Evolutionary conservation across 2,888 invertebrate genomes (phyloP).

Genomic region (Sphaerophoria taeniata): DNA sequence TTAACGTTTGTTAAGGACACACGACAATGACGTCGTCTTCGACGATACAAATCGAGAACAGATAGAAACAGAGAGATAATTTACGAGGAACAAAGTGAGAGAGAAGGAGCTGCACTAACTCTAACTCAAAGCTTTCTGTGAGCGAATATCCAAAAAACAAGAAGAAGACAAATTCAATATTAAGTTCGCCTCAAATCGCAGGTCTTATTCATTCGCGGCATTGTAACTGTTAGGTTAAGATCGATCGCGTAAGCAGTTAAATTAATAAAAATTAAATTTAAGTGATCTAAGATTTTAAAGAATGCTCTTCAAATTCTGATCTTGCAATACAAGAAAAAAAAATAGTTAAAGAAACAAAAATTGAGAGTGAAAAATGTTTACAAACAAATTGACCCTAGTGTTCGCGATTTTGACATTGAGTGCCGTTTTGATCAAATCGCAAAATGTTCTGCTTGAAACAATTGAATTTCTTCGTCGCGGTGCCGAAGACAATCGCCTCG

Average conservation of each 20-base stretch:
- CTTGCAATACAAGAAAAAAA: constrained; percentile 13
- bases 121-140: constrained; percentile 48
- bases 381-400: constrained; percentile 34
- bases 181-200: constrained; percentile 62
- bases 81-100: constrained; percentile 21
- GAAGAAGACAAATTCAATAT: constrained; percentile 64
- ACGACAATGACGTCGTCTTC: background rate
- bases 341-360: constrained; percentile 24
- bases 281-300: constrained; percentile 34
- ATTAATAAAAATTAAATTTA: background rate
- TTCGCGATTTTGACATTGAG: constrained; percentile 56
- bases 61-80: constrained; percentile 23
- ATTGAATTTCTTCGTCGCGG: constrained; percentile 81
- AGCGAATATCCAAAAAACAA: constrained; percentile 11
- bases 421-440: constrained; percentile 49
- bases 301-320: constrained; percentile 62
- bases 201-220: constrained; percentile 65
- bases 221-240: constrained; percentile 67
- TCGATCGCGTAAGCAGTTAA: constrained; percentile 42
- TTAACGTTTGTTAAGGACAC: constrained; percentile 69
- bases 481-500: constrained; percentile 79
- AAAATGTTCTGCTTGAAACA: constrained; percentile 79
- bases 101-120: constrained; percentile 12
- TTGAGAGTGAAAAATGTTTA: constrained; percentile 49
- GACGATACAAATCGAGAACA: constrained; percentile 10